A percentile compares a stretch with the other conserved stretches of the same genome.
phyloP scores from a whole-genome alignment of 1,140 invertebrate species.

The Bombus superbus region DNA sequence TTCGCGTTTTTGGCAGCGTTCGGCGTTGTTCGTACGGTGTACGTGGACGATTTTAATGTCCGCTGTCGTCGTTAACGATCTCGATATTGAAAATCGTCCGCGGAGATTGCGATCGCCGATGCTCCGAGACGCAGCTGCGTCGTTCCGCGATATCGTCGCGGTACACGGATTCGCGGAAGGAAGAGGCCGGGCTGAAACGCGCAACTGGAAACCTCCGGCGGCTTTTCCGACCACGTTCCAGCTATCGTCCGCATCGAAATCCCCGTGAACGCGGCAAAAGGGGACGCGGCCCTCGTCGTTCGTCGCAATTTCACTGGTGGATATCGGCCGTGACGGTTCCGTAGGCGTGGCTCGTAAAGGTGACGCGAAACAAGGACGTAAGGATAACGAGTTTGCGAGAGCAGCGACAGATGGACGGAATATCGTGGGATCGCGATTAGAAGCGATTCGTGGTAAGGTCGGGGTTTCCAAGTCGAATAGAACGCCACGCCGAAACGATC shows the following conservation, averaged over 20 bases:
- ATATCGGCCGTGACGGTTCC: fast-evolving
- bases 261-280: background rate
- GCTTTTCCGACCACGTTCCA: background rate
- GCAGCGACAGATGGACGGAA: too few relatives aligned
- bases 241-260: background rate
- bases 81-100: background rate
- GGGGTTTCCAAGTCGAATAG: too few relatives aligned
- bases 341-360: too few relatives aligned
- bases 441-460: too few relatives aligned
- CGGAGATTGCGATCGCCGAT: background rate
- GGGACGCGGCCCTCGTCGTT: background rate
- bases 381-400: too few relatives aligned
- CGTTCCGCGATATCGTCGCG: background rate
- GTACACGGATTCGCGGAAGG: background rate
- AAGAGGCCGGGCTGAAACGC: background rate
- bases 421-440: too few relatives aligned
- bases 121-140: background rate
- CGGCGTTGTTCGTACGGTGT: too few relatives aligned
- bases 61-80: background rate
- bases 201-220: background rate
- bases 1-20: too few relatives aligned
- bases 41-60: too few relatives aligned
- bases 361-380: too few relatives aligned
- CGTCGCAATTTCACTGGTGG: too few relatives aligned
- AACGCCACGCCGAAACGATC: too few relatives aligned